phyloP scores from a whole-genome alignment of 2,888 invertebrate species.

The Cephonodes hylas region DNA sequence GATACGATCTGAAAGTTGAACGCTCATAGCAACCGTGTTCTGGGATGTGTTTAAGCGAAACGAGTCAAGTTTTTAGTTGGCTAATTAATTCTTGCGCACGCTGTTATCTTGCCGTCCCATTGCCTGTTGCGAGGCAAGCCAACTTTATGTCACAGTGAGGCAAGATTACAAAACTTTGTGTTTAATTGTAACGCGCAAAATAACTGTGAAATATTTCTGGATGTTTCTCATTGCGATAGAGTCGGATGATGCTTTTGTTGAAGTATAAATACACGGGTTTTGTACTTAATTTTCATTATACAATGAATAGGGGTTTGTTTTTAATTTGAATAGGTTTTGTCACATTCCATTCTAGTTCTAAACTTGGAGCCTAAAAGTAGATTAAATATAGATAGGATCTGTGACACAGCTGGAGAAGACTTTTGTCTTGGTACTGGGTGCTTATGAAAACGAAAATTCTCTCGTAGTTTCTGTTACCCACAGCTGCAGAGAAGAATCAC shows the following conservation, averaged over 20 bases:
- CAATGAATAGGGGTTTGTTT: too few species aligned
- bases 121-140: constrained; percentile 16
- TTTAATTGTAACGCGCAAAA: not conserved
- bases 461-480: too few species aligned
- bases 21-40: not conserved
- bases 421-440: too few species aligned
- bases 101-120: constrained; percentile 35
- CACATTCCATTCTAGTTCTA: too few species aligned
- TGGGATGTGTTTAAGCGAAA: constrained; percentile 28
- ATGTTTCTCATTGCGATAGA: not conserved
- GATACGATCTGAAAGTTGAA: not conserved
- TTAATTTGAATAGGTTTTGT: too few species aligned
- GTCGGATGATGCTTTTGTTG: not conserved
- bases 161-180: constrained; percentile 8
- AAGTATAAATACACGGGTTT: too few species aligned
- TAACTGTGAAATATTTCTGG: not conserved
- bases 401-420: too few species aligned
- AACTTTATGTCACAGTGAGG: constrained; percentile 1
- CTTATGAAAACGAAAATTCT: too few species aligned
- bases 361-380: too few species aligned
- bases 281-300: too few species aligned
- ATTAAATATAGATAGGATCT: too few species aligned
- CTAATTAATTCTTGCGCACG: constrained; percentile 57
- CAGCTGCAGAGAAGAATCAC: too few species aligned
- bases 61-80: constrained; percentile 54